Evolutionary conservation across 2,113 vertebrate species (phyloP), one percentile per base, ranked within the genome.

Genomic region (Catagonus wagneri): DNA sequence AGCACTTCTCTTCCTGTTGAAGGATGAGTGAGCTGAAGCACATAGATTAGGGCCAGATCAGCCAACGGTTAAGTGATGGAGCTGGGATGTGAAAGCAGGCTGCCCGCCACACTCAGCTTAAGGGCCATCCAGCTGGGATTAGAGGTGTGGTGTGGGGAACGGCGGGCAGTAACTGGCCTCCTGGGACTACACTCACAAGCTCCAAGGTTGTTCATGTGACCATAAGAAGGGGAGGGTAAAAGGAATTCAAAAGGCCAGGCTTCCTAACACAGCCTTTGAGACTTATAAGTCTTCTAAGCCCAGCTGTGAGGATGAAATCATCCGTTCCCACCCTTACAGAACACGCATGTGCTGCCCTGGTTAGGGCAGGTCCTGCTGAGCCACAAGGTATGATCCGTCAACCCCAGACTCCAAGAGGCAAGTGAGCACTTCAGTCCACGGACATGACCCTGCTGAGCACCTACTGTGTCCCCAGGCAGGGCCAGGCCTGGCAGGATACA

Each of bases 1-100:
- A 50, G 14, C 27, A 61, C 5, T 68, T 89, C 54, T 15, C 60
- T 44, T 79, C 4, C 22, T 79, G 16, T n/a, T 83, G 36, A 69
- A 90, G 60, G n/a, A 91, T 17, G 54, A 79, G n/a, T 72, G 79
- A 56, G 32, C 20, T 12, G 83, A 78, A 65, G 34, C 61, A 72
- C 61, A 93, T 61, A 36, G 29, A 80, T 22, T 19, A 61, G 1
- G 9, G 65, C 27, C 29, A 29, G 81, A n/a, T 58, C 14, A 63
- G 20, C 34, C 25, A 27, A 0, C 7, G 25, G 5, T 19, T 54
- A 25, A 52, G 60, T 56, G 75, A 74, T 27, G 11, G 27, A 23
- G 20, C 20, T 54, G 56, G 22, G 72, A 61, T 60, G 20, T 34
- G 29, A 66, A 96, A 20, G 6, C 34, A 50, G 72, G 78, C 54